phyloP scores from a whole-genome alignment of 2,113 vertebrate species.

The Nothocercus julius region DNA sequence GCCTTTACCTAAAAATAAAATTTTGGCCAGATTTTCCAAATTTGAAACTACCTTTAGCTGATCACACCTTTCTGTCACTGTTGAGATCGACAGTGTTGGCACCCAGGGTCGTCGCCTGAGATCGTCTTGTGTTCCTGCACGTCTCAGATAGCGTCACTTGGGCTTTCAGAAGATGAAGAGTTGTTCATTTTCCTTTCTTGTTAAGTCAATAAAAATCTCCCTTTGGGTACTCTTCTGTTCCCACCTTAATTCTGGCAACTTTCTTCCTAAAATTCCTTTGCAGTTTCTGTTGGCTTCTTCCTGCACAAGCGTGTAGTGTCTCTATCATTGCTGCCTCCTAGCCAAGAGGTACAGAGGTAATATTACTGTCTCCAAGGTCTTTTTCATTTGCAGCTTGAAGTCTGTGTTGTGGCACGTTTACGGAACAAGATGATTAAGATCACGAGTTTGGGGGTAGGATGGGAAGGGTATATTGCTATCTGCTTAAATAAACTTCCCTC shows the following conservation, averaged over 20 bases:
- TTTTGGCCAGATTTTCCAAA: not conserved
- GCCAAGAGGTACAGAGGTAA: conserved; percentile 17
- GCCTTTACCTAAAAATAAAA: not conserved
- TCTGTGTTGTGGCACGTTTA: conserved; percentile 44
- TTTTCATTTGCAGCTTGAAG: conserved; percentile 21
- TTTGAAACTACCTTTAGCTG: not conserved
- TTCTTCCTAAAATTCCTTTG: not conserved
- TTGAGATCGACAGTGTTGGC: not conserved
- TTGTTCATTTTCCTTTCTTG: not conserved
- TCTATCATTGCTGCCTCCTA: conserved; percentile 24
- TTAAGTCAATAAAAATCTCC: not conserved
- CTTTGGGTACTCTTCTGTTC: not conserved
- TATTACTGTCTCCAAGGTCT: conserved; percentile 9
- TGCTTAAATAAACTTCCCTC: not conserved
- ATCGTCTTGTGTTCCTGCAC: not conserved
- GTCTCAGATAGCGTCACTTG: not conserved
- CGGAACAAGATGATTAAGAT: conserved; percentile 32
- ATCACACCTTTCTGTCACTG: not conserved
- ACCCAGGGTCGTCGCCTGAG: not conserved
- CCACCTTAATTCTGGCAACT: not conserved
- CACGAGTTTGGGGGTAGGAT: not conserved
- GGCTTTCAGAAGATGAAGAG: not conserved
- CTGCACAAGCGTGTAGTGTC: not conserved
- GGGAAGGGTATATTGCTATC: not conserved
- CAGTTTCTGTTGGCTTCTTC: not conserved